Conservation (phyloP, 2,113 vertebrate genomes). For the Ailurus styani region DNA sequence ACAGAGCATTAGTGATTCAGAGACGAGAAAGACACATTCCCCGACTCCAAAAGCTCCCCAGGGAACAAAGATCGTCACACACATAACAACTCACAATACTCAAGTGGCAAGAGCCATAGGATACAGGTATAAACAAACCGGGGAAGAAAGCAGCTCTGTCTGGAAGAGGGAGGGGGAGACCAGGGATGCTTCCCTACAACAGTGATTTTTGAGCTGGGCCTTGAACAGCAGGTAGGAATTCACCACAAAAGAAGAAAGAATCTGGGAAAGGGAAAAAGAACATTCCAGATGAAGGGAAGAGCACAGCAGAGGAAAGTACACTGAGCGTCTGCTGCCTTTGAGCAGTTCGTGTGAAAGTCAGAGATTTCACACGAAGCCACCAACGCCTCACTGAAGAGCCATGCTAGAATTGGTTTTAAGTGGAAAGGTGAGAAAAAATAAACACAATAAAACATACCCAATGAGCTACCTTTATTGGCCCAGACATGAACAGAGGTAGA, state of each 20-base stretch:
- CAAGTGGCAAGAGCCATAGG: neutral
- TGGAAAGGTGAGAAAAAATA: slow-evolving; percentile 25
- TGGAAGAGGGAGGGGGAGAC: too few species aligned
- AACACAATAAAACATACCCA: slow-evolving; percentile 4
- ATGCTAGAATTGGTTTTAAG: neutral
- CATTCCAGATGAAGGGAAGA: neutral
- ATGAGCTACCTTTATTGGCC: neutral
- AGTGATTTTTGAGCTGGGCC: neutral
- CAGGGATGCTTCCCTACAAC: neutral
- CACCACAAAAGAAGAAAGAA: neutral
- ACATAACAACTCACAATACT: neutral
- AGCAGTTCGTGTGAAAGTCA: neutral
- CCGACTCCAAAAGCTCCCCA: neutral
- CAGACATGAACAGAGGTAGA: neutral
- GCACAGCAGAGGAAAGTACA: neutral
- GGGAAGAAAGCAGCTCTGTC: neutral
- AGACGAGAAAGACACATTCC: neutral
- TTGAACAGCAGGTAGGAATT: neutral
- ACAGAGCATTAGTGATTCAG: neutral
- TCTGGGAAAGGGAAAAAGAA: neutral
- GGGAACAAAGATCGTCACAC: neutral
- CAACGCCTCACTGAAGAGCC: neutral
- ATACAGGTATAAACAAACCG: neutral
- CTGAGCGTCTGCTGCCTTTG: neutral
- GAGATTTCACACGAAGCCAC: neutral